Conservation (phyloP, 2,797 vertebrate species). For the Pangasius larnaudii region DNA sequence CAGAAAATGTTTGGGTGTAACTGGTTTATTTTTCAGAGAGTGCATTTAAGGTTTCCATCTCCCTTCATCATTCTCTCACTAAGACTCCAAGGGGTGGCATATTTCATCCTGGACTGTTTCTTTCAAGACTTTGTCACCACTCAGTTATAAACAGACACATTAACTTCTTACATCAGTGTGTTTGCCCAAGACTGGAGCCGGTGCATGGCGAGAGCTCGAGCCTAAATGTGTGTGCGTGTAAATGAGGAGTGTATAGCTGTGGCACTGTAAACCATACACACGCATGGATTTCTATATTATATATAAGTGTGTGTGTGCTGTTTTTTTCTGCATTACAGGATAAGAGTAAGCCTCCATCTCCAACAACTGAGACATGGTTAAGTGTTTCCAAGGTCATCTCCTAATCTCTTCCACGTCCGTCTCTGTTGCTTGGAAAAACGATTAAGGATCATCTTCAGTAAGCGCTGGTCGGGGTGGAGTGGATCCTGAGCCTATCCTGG, state of each 20-base stretch:
- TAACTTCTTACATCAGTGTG: conserved; percentile 43
- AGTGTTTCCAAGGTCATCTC: neutral
- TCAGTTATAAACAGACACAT: conserved; percentile 60
- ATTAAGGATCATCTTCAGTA: neutral
- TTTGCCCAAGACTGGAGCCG: conserved; percentile 44
- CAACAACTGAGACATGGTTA: neutral
- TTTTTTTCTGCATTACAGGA: neutral
- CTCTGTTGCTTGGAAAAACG: too few species aligned
- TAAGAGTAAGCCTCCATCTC: neutral
- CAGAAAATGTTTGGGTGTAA: conserved; percentile 50
- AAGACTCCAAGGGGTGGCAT: conserved; percentile 47
- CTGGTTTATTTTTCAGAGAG: conserved; percentile 66
- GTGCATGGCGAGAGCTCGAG: conserved; percentile 13
- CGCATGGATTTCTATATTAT: neutral
- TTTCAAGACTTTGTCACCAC: conserved; percentile 62
- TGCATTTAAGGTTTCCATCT: conserved; percentile 61
- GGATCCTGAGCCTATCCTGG: neutral
- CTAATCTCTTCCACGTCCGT: neutral
- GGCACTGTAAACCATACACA: neutral
- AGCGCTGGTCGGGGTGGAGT: neutral
- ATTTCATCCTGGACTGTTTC: conserved; percentile 64
- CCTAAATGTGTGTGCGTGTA: conserved; percentile 14
- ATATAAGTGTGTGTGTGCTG: neutral
- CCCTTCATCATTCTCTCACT: conserved; percentile 54
- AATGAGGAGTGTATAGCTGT: neutral